Base-by-base conservation (phyloP, 2,797 vertebrate genomes). In the Oreochromis mossambicus region DNA sequence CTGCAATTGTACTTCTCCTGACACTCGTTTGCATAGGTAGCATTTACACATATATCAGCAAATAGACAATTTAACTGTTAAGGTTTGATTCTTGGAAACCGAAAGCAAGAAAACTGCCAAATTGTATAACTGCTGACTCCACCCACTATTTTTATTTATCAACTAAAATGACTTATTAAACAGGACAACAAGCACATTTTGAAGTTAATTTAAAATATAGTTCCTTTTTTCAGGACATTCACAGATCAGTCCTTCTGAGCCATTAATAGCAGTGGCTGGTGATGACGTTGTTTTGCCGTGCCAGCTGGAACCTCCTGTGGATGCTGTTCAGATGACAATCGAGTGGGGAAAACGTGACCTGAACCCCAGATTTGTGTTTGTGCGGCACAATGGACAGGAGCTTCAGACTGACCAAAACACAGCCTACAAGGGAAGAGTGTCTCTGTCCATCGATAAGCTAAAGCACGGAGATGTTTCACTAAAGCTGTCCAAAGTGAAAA, bases 311-410 rank as follows among this genome's bases (percentile, higher is more conserved):
- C 50, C 66, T 61, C 4, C 81, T 8, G 2, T 8, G 3, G 29
- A 86, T 26, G 86, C 83, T 14, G 8, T 50, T 50, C 11, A 19
- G n/a, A 63, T 79, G 68, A 83, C 81, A 1, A 3, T 87, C 0
- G 83, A 86, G 24, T 87, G 88, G 88, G 68, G 11, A 4, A 77
- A 76, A 51, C 83, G 9, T 2, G 81, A 89, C 5, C 8, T 85
- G 3, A 2, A 58, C 1, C 88, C 85, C 11, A 10, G 81, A 15
- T 89, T 87, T 55, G 85, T 87, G 14, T 70, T 19, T 8, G 48
- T 85, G 34, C n/a, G 51, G 61, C 66, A 48, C 0, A 15, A 15
- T 1, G 83, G 66, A 2, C 3, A 43, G 15, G 81, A 70, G 5
- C 46, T 83, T 34, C 11, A 24, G 19, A 2, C 0, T 1, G 34